Conservation (phyloP, 1,140 invertebrate species). For the Philotrypesis tridentata region DNA sequence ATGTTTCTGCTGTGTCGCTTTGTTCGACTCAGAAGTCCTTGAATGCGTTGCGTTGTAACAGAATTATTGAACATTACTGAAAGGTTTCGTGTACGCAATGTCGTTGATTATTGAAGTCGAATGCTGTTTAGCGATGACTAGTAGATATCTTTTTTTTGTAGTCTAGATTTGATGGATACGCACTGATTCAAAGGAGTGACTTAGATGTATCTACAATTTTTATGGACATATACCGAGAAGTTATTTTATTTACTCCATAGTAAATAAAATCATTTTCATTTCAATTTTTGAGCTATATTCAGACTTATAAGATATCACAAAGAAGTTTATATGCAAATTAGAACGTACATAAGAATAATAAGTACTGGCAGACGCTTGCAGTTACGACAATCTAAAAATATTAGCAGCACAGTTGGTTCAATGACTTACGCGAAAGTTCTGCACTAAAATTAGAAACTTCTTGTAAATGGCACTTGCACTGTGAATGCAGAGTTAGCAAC, state of each 20-base stretch:
- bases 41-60: neutral
- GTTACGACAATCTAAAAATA: neutral
- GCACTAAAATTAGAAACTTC: slow-evolving; percentile 11
- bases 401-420: neutral
- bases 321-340: neutral
- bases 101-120: neutral
- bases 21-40: slow-evolving; percentile 26
- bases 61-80: slow-evolving; percentile 18
- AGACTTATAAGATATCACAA: too few relatives aligned
- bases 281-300: neutral
- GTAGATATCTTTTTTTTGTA: neutral
- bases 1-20: slow-evolving; percentile 11
- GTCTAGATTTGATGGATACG: neutral
- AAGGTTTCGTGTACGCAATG: neutral
- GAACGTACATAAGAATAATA: neutral
- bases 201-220: neutral
- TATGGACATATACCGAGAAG: too few relatives aligned
- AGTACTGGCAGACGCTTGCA: neutral
- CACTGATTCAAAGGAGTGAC: neutral
- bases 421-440: slow-evolving; percentile 2
- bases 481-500: neutral
- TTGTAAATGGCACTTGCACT: neutral
- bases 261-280: too few relatives aligned
- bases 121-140: neutral
- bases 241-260: too few relatives aligned